These are phyloP conservation scores for Machimus rusticus DNA, from an alignment of 2,888 invertebrate genomes.

Conservation along the genomic window DNA sequence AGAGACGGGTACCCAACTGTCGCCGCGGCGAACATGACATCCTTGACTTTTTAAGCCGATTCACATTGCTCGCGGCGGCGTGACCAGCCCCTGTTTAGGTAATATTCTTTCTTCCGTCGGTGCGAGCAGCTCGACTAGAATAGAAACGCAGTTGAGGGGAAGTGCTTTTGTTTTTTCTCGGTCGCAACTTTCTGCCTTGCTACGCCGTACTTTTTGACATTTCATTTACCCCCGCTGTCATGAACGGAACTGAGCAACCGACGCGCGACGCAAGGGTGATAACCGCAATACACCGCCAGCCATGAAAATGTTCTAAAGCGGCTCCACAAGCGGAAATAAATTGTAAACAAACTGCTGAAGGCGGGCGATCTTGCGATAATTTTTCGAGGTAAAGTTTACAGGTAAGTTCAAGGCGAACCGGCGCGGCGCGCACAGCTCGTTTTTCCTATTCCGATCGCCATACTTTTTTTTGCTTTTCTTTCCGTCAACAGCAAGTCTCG, in stretches of 20 bases:
- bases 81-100: neutral
- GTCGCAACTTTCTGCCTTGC: neutral
- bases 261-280: neutral
- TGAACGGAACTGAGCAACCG: neutral
- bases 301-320: neutral
- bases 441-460: neutral
- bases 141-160: neutral
- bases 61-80: neutral
- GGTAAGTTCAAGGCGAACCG: slow-evolving; percentile 41
- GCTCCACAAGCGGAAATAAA: slow-evolving; percentile 24
- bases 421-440: neutral
- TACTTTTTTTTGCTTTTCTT: neutral
- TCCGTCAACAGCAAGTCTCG: neutral
- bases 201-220: neutral
- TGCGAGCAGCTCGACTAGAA: neutral
- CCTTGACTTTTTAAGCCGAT: slow-evolving; percentile 28
- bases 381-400: slow-evolving; percentile 23
- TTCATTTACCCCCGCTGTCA: neutral
- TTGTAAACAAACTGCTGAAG: slow-evolving; percentile 10
- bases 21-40: neutral
- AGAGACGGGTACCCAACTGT: neutral
- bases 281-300: neutral
- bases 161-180: neutral
- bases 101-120: neutral
- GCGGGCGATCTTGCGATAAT: neutral